These are phyloP conservation scores for Chrysopa pallens DNA, from an alignment of 1,140 invertebrate species.

Conservation along the genomic window DNA sequence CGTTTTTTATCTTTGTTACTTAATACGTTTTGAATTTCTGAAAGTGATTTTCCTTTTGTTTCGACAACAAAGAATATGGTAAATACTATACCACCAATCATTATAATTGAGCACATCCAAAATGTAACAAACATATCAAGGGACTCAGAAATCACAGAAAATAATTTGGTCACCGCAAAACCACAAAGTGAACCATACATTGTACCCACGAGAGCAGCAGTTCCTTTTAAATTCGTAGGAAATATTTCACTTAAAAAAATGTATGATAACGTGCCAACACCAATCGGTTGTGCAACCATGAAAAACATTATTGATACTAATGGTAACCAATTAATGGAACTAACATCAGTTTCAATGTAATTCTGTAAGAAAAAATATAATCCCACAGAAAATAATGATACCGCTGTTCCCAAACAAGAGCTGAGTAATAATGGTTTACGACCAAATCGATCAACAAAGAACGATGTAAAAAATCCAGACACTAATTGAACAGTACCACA, in stretches of 20 bases:
- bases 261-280: slow-evolving; percentile 13
- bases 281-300: slow-evolving; percentile 10
- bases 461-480: slow-evolving; percentile 9
- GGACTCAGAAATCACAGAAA: slow-evolving; percentile 8
- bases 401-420: slow-evolving; percentile 10
- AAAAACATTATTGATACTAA: slow-evolving; percentile 14
- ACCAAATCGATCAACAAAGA: slow-evolving; percentile 12
- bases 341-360: neutral
- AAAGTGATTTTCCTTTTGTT: no score
- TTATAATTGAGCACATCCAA: neutral
- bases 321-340: slow-evolving; percentile 12
- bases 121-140: slow-evolving; percentile 11
- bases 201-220: slow-evolving; percentile 14
- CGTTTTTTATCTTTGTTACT: no score
- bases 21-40: slow-evolving; percentile 32
- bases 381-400: slow-evolving; percentile 12
- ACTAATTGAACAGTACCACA: slow-evolving; percentile 11
- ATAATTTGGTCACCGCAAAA: slow-evolving; percentile 16
- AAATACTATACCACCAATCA: no score
- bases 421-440: slow-evolving; percentile 12
- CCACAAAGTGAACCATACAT: slow-evolving; percentile 11
- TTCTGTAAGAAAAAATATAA: slow-evolving; percentile 9
- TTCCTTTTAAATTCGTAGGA: slow-evolving; percentile 16
- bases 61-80: no score
- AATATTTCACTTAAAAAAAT: slow-evolving; percentile 20